Conservation (phyloP, 2,888 invertebrate species). For the Euplagia quadripunctaria region DNA sequence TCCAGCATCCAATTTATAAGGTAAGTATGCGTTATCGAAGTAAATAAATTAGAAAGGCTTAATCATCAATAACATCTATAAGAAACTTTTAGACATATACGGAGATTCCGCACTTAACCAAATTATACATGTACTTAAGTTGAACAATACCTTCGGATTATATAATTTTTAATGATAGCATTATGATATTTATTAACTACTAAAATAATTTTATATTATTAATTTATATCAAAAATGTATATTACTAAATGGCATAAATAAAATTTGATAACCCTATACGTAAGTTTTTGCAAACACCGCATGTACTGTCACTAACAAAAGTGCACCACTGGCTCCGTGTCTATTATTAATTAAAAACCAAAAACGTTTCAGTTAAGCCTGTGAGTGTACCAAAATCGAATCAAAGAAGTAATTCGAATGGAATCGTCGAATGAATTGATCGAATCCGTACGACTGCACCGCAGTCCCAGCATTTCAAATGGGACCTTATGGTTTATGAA, state of each 20-base stretch:
- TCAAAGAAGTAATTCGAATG: conserved; percentile 80
- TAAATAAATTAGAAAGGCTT: too few relatives aligned
- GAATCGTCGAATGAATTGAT: conserved; percentile 67
- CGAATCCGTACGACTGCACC: conserved; percentile 48
- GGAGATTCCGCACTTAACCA: too few relatives aligned
- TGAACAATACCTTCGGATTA: neutral
- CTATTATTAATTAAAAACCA: conserved; percentile 83
- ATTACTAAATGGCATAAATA: neutral
- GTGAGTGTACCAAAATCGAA: conserved; percentile 73
- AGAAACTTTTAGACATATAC: too few relatives aligned
- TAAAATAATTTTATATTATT: too few relatives aligned
- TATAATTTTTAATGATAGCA: too few relatives aligned
- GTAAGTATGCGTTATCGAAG: too few relatives aligned
- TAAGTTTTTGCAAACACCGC: conserved; percentile 61
- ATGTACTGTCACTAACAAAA: conserved; percentile 62
- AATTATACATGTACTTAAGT: too few relatives aligned
- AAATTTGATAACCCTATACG: conserved; percentile 46
- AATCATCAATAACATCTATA: too few relatives aligned
- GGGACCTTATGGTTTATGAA: conserved; percentile 8
- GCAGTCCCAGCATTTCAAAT: conserved; percentile 22
- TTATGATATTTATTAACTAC: too few relatives aligned
- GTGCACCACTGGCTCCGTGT: conserved; percentile 56
- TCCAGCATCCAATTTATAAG: too few relatives aligned
- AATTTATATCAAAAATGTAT: too few relatives aligned
- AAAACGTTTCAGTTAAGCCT: conserved; percentile 74